Base-by-base conservation (phyloP, 1,140 invertebrate genomes). In the Cylas formicarius region DNA sequence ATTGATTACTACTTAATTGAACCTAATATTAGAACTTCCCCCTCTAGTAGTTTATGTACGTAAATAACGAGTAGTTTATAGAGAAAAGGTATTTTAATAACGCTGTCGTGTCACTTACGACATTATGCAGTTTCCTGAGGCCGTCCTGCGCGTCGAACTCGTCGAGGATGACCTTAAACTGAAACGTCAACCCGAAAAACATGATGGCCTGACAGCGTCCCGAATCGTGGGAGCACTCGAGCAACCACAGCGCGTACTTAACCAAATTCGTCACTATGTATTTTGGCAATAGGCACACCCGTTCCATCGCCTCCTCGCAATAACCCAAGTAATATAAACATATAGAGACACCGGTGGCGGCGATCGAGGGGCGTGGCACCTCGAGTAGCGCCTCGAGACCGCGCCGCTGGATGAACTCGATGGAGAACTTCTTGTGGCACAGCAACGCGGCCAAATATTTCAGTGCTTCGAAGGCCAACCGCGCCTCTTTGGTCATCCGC, bases 391-490 rank as follows among this genome's bases (percentile, higher is more conserved):
- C 78, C 70, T 89, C 83, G 29, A 97, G 63, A 2, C 92, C 92
- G 24, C 83, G 82, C 54, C 81, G 76, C 39, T 83, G 79, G 9
- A 97, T 80, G 67, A 97, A 97, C 65, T 97, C 92, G 7, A 96
- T 81, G 0, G 90, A 90, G 71, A 97, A 97, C 66, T 97, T 97
- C 67, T 97, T 97, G 66, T 97, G 94, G 58, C 92, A 97, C 0
- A 97, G 71, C 28, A 97, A 66, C 1, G 92, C 86, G 0, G 91
- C 86, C 2, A 97, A 70, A 68, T 96, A 98, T 71, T 94, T 85
- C 0, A 93, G 70, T 1, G 92, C 91, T 67, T 97, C 94, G 71
- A 97, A 97, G 1, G 90, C 90, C 2, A 97, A 70, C 21, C 93
- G 72, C 8, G 93, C 87, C 70, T 97, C 90, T 48, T 81, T 78